Conservation (phyloP, 2,113 vertebrate species). For the Tragelaphus imberbis region DNA sequence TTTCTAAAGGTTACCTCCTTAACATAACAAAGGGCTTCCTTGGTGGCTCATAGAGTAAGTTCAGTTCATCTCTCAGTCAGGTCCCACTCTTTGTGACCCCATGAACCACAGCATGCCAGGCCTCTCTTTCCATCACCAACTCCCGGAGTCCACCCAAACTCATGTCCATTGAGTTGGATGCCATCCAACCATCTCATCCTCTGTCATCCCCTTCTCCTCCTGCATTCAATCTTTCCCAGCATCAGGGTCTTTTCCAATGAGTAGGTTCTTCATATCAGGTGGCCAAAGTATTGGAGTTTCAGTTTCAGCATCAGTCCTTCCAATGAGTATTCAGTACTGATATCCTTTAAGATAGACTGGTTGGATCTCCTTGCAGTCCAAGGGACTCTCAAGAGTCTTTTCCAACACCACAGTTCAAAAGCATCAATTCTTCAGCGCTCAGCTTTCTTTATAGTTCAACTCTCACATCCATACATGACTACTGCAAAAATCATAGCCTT, state of each 20-base stretch:
- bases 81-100: neutral
- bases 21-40: neutral
- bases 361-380: neutral
- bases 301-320: neutral
- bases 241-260: neutral
- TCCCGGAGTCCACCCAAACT: neutral
- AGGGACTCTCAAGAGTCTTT: neutral
- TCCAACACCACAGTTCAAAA: neutral
- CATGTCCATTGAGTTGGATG: neutral
- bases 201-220: neutral
- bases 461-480: neutral
- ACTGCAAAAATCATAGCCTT: neutral
- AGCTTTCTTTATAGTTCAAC: neutral
- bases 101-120: neutral
- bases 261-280: neutral
- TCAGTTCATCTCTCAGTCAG: neutral
- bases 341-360: neutral
- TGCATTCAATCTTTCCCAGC: neutral
- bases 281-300: neutral
- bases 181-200: neutral
- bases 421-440: accelerated
- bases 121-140: neutral
- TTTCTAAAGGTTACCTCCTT: neutral
- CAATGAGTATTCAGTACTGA: neutral
- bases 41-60: neutral